These are phyloP conservation scores for Tenebrio molitor DNA, from an alignment of 1,140 invertebrate species.

Conservation along the genomic window DNA sequence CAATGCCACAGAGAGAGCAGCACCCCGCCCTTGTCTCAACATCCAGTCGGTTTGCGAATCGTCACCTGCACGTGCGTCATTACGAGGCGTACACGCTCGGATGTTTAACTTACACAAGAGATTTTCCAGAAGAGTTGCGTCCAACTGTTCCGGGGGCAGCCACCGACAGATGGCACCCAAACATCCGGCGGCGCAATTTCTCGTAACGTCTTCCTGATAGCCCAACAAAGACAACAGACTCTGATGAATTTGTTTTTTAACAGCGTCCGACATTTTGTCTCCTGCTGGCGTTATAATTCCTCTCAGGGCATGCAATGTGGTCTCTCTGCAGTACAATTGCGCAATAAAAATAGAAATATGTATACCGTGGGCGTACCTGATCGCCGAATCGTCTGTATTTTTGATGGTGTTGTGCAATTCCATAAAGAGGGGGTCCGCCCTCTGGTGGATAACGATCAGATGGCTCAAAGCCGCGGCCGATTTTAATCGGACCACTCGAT, in stretches of 20 bases:
- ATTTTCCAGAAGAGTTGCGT: slow-evolving; percentile 81
- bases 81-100: too few species aligned
- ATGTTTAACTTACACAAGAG: slow-evolving; percentile 80
- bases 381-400: slow-evolving; percentile 83
- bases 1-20: slow-evolving; percentile 88
- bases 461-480: slow-evolving; percentile 90
- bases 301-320: slow-evolving; percentile 90
- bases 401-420: slow-evolving; percentile 92
- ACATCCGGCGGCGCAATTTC: slow-evolving; percentile 87
- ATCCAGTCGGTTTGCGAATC: slow-evolving; percentile 65
- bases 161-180: slow-evolving; percentile 87
- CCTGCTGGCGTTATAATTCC: slow-evolving; percentile 87
- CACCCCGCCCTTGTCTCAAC: slow-evolving; percentile 84
- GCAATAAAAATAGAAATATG: neutral
- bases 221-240: slow-evolving; percentile 80
- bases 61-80: slow-evolving; percentile 22
- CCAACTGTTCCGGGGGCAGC: slow-evolving; percentile 81
- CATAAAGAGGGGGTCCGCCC: slow-evolving; percentile 89
- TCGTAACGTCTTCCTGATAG: slow-evolving; percentile 84
- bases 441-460: slow-evolving; percentile 90
- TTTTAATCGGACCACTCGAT: slow-evolving; percentile 89
- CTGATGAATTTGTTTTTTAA: slow-evolving; percentile 81
- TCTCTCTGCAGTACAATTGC: slow-evolving; percentile 76
- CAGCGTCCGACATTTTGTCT: slow-evolving; percentile 88
- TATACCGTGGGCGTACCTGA: slow-evolving; percentile 71